phyloP scores from a whole-genome alignment of 2,797 vertebrate species.

The Halcyon smyrnensis region DNA sequence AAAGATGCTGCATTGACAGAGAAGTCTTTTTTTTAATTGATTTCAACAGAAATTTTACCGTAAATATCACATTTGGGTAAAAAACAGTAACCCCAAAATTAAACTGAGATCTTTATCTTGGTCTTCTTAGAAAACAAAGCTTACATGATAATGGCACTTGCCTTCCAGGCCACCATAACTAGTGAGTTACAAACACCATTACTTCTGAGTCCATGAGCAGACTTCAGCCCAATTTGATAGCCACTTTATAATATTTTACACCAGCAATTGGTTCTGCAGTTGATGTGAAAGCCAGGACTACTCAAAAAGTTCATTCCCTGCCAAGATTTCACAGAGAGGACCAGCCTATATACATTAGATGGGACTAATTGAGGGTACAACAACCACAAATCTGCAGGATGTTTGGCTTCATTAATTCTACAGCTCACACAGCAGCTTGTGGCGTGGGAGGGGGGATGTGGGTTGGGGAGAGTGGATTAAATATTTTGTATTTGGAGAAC shows the following conservation, averaged over 20 bases:
- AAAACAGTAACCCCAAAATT: background rate
- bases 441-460: background rate
- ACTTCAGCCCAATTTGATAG: background rate
- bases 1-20: background rate
- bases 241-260: background rate
- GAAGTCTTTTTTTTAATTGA: background rate
- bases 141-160: background rate
- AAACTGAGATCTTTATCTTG: background rate
- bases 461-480: background rate
- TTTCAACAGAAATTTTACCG: background rate
- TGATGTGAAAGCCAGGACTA: fast-evolving
- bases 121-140: background rate
- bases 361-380: background rate
- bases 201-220: background rate
- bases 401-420: background rate
- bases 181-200: background rate
- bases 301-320: background rate
- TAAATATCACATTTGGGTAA: background rate
- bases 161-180: background rate
- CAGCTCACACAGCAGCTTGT: background rate
- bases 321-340: fast-evolving
- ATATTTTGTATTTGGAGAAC: background rate
- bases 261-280: background rate
- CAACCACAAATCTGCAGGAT: fast-evolving
- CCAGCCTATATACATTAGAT: background rate